Base-by-base conservation (phyloP, 2,113 vertebrate genomes). In the Calypte anna region DNA sequence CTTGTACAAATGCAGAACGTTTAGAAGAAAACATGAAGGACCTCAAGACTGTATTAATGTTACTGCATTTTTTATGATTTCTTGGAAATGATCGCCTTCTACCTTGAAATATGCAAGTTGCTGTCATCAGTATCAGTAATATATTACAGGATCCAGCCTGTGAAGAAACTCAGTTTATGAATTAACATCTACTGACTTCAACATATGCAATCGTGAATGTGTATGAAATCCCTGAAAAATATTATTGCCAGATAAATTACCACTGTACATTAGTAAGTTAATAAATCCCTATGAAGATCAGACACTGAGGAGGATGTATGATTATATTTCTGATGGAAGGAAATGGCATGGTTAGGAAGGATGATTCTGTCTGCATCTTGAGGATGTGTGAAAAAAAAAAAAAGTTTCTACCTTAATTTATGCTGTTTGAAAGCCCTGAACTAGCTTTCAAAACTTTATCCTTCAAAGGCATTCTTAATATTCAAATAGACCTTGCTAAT, bases 361-460 rank as follows among this genome's bases (percentile, higher is more conserved):
- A 68, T 75, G 82, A 94, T 75, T 95, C 82, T 91, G 53, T 68
- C 82, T 91, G 85, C 79, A 96, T 88, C 73, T 83, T 50, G 53
- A 94, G 25, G 22, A 93, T 23, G 53, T 16, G 14, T 58, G 62
- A 68, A 96, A 55, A 55, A 64, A 96, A 66, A 96, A 55, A 55
- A 64, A 96, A 88, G 90, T 94, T 96, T 83, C 72, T 91, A 53
- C n/a, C 64, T 88, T 95, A 96, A 96, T 96, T 91, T 97, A 97
- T 97, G 95, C 93, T 95, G 90, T 96, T 95, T 97, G 95, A 97
- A 96, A 97, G 79, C 44, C 94, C 85, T 96, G 91, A 96, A 96
- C 91, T 84, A 97, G 90, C 96, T 97, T 93, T 88, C 27, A 88
- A 95, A 96, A 97, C 93, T 96, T 97, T 75, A 96, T 94, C 91